Conservation (phyloP, 2,888 invertebrate species). For the Eupithecia insigniata region DNA sequence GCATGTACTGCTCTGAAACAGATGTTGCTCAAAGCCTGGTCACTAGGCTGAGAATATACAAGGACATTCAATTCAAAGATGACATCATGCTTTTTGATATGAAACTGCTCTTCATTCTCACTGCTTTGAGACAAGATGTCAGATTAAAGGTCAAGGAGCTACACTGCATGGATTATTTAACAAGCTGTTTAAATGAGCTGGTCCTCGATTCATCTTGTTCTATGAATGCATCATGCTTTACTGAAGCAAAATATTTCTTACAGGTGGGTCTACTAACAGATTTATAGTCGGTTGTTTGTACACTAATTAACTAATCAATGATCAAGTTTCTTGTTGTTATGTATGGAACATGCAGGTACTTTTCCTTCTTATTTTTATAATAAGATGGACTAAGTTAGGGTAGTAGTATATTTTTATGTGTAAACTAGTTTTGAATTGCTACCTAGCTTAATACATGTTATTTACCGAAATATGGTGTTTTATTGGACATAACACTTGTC, state of each 20-base stretch:
- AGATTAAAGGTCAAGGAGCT: constrained; percentile 87
- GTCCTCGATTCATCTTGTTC: constrained; percentile 71
- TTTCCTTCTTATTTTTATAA: too few species aligned
- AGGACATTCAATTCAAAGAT: constrained; percentile 85
- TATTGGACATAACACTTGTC: too few species aligned
- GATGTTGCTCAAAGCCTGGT: constrained; percentile 88
- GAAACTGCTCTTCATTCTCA: constrained; percentile 94
- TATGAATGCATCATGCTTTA: constrained; percentile 55
- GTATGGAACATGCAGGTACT: too few species aligned
- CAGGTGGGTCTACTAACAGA: constrained; percentile 50
- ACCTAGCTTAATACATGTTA: too few species aligned
- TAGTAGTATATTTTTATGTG: too few species aligned
- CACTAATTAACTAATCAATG: not conserved
- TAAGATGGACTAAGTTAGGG: too few species aligned
- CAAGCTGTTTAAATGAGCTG: constrained; percentile 87
- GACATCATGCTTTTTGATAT: constrained; percentile 94
- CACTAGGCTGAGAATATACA: constrained; percentile 88
- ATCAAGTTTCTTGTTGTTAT: too few species aligned
- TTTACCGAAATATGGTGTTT: too few species aligned
- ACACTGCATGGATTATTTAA: constrained; percentile 88
- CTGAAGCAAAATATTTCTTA: constrained; percentile 54
- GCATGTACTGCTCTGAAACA: constrained; percentile 82
- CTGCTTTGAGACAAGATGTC: constrained; percentile 90
- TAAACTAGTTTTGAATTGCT: too few species aligned
- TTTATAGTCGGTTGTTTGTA: not conserved